Percentiles rank a stretch among this genome's conserved stretches.
Evolutionary conservation across 2,888 invertebrate species (phyloP).

Genomic region (Selenia dentaria): DNA sequence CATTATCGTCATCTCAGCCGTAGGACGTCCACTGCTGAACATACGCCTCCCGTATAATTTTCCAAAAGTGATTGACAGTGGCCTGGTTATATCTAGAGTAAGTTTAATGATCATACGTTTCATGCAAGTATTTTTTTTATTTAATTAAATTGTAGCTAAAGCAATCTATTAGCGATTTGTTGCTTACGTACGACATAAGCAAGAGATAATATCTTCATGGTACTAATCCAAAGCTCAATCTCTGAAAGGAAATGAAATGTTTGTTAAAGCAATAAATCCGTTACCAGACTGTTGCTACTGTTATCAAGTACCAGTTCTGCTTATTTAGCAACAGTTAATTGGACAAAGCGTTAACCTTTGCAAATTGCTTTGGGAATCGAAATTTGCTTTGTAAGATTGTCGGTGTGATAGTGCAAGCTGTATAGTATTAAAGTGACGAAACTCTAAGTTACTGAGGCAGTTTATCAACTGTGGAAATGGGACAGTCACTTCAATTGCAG

Average conservation of each 20-base stretch:
- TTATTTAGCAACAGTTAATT: constrained; percentile 55
- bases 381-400: constrained; percentile 41
- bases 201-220: constrained; percentile 16
- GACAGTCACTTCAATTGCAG: constrained; percentile 3
- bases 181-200: constrained; percentile 11
- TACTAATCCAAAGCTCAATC: constrained; percentile 8
- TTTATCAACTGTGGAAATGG: constrained; percentile 5
- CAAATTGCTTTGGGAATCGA: constrained; percentile 44
- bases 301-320: constrained; percentile 41
- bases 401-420: constrained; percentile 34
- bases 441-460: constrained; percentile 14
- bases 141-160: too few relatives aligned
- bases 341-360: constrained; percentile 49
- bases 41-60: too few relatives aligned
- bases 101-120: too few relatives aligned
- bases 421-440: constrained; percentile 19
- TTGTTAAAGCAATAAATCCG: constrained; percentile 35
- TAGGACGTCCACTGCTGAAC: too few relatives aligned
- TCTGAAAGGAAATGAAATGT: constrained; percentile 29
- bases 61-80: too few relatives aligned
- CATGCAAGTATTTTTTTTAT: too few relatives aligned
- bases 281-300: constrained; percentile 23
- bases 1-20: too few relatives aligned
- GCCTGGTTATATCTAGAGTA: too few relatives aligned
- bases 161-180: background rate